Evolutionary conservation across 2,888 invertebrate genomes (phyloP), one percentile per base, ranked within the genome.

Genomic region (Hartigia nigra): DNA sequence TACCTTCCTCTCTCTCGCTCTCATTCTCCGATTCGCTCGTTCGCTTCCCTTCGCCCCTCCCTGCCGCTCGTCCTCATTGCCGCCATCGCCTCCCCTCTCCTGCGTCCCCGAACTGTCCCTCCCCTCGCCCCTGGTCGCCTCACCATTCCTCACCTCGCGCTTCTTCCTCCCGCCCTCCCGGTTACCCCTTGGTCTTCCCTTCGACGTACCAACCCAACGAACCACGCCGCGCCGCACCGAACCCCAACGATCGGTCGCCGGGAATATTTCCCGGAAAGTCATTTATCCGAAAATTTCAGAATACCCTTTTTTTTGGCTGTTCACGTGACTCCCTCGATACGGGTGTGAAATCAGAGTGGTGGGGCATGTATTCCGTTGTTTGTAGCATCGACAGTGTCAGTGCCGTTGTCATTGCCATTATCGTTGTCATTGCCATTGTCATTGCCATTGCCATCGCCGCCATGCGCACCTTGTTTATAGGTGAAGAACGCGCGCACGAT

Each of bases 181-280:
- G 69, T 32, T 36, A 14, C 70, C 77, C 31, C 77, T 70, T 31
- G 74, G 77, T 77, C 82, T 74, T 77, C 78, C 76, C 80, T 79
- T 80, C 83, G 80, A 75, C 74, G 74, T 78, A 78, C 79, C 81
- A 80, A 78, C 78, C 76, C 82, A 74, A 81, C 82, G 80, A 76
- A 39, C 77, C 76, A 72, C 78, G 78, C 76, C 81, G 77, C 76
- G 77, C 75, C 74, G 79, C 74, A 69, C 79, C 79, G 74, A 72
- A 72, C 72, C 72, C 72, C 72, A 72, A 72, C 72, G 72, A 72
- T 72, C 72, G 72, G 34, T 31, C 55, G 31, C 9, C 74, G 79
- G 78, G 78, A 81, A 79, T 83, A 83, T 81, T 83, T 82, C 82
- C 81, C 78, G 82, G 81, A 81, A 81, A 81, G 79, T 79, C 32